Evolutionary conservation across 2,797 vertebrate species (phyloP).

Genomic region (Telmatherina bonti): DNA sequence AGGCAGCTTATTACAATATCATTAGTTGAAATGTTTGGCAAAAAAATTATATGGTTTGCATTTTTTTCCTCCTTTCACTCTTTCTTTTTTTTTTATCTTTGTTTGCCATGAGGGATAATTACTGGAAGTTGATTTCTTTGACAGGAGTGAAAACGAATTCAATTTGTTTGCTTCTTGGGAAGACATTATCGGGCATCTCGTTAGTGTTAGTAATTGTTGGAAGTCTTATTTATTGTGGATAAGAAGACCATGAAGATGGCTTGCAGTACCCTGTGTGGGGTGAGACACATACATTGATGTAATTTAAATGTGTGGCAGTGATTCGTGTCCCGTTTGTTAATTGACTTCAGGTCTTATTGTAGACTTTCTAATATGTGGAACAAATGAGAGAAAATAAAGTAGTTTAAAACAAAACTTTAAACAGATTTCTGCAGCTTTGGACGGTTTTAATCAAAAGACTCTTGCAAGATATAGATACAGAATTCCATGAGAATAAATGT

Average conservation of each 20-base stretch:
- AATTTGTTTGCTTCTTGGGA: conserved; percentile 86
- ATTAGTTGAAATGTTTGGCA: conserved; percentile 93
- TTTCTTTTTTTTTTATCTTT: conserved; percentile 52
- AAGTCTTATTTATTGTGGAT: conserved; percentile 74
- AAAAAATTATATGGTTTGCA: conserved; percentile 89
- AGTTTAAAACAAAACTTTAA: background rate
- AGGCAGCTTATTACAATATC: conserved; percentile 99
- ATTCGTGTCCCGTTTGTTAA: conserved; percentile 6
- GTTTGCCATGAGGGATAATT: conserved; percentile 83
- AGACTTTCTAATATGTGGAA: background rate
- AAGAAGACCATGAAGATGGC: conserved; percentile 44
- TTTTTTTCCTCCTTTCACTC: conserved; percentile 57
- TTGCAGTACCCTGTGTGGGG: conserved; percentile 30
- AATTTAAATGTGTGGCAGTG: background rate
- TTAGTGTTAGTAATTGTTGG: conserved; percentile 80
- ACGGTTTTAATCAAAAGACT: too few relatives aligned
- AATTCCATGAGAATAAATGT: background rate
- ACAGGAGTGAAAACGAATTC: conserved; percentile 91
- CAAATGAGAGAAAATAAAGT: background rate
- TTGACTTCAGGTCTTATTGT: conserved; percentile 6
- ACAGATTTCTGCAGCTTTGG: background rate
- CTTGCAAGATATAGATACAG: background rate
- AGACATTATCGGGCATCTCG: conserved; percentile 89
- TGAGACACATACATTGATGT: conserved; percentile 18
- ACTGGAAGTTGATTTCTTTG: conserved; percentile 93